These are phyloP conservation scores for Apteryx mantelli DNA, from an alignment of 2,113 vertebrate species.

Conservation along the genomic window DNA sequence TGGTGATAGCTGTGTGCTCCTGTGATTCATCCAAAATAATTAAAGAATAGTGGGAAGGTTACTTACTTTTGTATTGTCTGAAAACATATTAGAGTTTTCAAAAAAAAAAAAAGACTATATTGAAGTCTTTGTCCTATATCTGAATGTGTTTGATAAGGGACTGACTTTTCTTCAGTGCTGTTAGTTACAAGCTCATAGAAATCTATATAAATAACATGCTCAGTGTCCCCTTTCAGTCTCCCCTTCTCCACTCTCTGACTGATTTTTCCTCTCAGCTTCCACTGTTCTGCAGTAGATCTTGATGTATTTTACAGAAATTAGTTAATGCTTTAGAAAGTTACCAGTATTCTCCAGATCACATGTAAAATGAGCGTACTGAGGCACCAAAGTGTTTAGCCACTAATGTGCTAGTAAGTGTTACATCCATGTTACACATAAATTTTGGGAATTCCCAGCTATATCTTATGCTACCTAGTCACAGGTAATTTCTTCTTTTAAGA, in stretches of 20 bases:
- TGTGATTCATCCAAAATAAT: slow-evolving; percentile 13
- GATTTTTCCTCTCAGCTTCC: neutral
- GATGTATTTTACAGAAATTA: neutral
- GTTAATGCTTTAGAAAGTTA: neutral
- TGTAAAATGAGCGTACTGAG: neutral
- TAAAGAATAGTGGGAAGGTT: neutral
- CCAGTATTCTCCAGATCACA: neutral
- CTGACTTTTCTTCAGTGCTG: neutral
- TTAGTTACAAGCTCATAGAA: neutral
- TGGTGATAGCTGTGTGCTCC: neutral
- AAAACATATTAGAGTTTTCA: neutral
- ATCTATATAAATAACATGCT: neutral
- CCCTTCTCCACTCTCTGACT: neutral
- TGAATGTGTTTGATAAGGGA: neutral
- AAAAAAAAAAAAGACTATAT: neutral
- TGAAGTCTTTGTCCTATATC: neutral
- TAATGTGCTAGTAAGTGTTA: neutral
- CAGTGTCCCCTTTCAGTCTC: neutral
- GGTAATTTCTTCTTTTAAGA: neutral
- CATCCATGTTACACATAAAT: neutral
- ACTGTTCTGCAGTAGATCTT: neutral
- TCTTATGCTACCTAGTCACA: neutral
- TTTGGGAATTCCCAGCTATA: neutral
- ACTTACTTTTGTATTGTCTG: slow-evolving; percentile 3
- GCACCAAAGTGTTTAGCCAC: neutral